Conservation (phyloP, 2,113 vertebrate species). For the Oceanodroma tethys region DNA sequence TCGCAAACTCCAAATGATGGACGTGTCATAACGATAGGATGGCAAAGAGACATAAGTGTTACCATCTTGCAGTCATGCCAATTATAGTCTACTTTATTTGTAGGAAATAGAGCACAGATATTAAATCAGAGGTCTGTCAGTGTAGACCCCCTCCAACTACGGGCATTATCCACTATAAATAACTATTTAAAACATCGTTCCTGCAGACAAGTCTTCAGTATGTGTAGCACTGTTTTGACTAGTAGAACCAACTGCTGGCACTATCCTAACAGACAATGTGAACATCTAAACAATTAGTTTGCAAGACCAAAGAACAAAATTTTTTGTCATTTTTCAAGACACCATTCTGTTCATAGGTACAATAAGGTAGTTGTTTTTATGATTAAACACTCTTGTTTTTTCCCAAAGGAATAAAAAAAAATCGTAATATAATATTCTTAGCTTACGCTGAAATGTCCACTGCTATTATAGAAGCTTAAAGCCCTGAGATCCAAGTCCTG, state of each 20-base stretch:
- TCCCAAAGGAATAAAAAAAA: background rate
- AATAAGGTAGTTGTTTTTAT: constrained; percentile 73
- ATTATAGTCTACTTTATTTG: background rate
- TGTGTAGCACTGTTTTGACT: constrained; percentile 77
- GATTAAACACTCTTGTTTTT: background rate
- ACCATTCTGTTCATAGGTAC: constrained; percentile 81
- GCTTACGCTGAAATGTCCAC: background rate
- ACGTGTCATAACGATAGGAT: background rate
- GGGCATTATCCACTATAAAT: background rate
- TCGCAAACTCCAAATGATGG: background rate
- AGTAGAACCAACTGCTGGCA: constrained; percentile 73
- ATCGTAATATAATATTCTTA: background rate
- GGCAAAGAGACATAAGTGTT: background rate
- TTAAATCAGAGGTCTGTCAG: background rate
- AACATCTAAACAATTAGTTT: constrained; percentile 71
- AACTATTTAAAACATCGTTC: background rate
- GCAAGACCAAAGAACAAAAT: constrained; percentile 76
- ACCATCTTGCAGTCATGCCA: background rate
- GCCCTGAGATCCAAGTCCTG: too few relatives aligned
- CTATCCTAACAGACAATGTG: constrained; percentile 75
- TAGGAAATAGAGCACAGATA: background rate
- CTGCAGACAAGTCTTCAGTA: constrained; percentile 81
- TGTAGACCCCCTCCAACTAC: background rate
- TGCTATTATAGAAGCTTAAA: background rate
- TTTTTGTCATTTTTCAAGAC: constrained; percentile 84